phyloP scores from a whole-genome alignment of 2,113 vertebrate species.

The Casuarius casuarius region DNA sequence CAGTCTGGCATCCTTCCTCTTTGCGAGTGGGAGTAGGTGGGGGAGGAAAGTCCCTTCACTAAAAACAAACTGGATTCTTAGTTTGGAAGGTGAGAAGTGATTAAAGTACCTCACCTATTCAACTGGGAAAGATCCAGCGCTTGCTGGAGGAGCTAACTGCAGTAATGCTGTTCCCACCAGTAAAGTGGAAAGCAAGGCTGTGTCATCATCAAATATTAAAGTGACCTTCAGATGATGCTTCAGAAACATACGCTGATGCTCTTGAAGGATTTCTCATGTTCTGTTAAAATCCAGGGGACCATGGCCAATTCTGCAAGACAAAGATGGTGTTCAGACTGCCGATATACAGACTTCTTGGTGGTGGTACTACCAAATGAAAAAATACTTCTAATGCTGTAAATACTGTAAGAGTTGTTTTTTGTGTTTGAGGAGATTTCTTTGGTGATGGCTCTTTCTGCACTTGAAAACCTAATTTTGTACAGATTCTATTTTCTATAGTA shows the following conservation, averaged over 20 bases:
- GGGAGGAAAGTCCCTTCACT: not conserved
- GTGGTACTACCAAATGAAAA: not conserved
- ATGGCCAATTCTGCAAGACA: not conserved
- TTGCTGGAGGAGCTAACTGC: not conserved
- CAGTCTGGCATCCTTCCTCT: not conserved
- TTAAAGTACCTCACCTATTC: not conserved
- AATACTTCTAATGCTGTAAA: not conserved
- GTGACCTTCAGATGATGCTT: constrained; percentile 16
- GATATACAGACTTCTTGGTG: not conserved
- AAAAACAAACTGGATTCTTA: not conserved
- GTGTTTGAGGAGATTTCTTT: not conserved
- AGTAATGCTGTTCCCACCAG: not conserved
- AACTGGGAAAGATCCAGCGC: not conserved
- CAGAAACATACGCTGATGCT: not conserved
- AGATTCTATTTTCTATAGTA: not conserved
- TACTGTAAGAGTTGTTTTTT: not conserved
- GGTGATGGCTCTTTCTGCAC: not conserved
- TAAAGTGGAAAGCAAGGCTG: not conserved
- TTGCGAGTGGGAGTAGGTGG: not conserved
- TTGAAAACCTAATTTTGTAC: not conserved
- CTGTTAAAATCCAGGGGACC: not conserved
- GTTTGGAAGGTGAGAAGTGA: not conserved
- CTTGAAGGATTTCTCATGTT: not conserved
- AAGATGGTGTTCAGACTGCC: not conserved
- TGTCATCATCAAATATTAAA: constrained; percentile 10